A percentile compares a stretch with the other conserved stretches of the same genome.
These are phyloP conservation scores for Ophiodon elongatus DNA, from an alignment of 2,113 vertebrate species.

Conservation along the genomic window DNA sequence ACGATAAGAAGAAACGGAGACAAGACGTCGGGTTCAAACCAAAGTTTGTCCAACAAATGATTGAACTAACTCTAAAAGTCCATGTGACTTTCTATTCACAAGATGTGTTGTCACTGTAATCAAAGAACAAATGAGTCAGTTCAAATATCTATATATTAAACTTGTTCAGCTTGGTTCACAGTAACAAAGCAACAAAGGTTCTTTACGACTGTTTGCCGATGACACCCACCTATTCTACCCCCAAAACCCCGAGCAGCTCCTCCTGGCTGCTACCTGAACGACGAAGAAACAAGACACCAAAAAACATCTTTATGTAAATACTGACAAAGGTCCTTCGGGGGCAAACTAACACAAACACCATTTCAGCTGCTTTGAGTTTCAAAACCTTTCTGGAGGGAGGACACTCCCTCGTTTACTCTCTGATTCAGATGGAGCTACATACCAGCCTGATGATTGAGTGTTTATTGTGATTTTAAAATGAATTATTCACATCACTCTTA, in stretches of 20 bases:
- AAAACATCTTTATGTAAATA: background rate
- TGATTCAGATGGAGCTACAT: too few relatives aligned
- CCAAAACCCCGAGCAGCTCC: background rate
- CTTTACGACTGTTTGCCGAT: background rate
- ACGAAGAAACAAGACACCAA: background rate
- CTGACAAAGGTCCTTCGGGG: background rate
- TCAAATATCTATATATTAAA: background rate
- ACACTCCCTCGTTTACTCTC: too few relatives aligned
- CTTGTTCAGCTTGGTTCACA: background rate
- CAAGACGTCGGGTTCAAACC: background rate
- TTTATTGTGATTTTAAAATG: too few relatives aligned
- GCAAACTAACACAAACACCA: background rate
- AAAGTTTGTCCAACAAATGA: background rate
- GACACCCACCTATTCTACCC: background rate
- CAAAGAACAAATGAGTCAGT: background rate
- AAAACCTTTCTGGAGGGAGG: too few relatives aligned
- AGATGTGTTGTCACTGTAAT: background rate
- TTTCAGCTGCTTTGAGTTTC: too few relatives aligned
- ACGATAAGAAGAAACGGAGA: slow-evolving; percentile 49
- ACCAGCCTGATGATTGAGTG: too few relatives aligned
- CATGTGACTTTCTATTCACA: background rate
- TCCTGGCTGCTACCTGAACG: background rate
- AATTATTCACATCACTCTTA: too few relatives aligned
- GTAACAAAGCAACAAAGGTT: too few relatives aligned
- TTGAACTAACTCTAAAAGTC: background rate